Evolutionary conservation across 2,888 invertebrate species (phyloP).

Genomic region (Andrena bucephala): DNA sequence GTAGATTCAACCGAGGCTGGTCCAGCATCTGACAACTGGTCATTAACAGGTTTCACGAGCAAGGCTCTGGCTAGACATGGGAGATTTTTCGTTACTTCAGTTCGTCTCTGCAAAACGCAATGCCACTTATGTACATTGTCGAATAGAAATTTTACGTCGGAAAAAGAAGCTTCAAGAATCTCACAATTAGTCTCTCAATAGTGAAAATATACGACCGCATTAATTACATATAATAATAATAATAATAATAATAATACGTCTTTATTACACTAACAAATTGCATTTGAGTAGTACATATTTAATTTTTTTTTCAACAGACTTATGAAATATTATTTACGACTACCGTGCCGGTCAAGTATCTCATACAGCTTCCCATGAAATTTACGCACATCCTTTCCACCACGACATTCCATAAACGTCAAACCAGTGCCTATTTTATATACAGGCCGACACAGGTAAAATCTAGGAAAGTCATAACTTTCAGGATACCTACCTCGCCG

Average conservation of each 20-base stretch:
- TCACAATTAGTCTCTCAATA: background rate
- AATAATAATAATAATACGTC: no score
- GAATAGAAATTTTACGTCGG: slow-evolving; percentile 15
- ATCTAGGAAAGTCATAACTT: background rate
- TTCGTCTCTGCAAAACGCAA: background rate
- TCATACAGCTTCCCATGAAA: background rate
- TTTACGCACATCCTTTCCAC: background rate
- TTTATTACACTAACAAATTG: no score
- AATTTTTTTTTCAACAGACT: background rate
- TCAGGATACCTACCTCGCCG: background rate
- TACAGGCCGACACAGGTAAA: background rate
- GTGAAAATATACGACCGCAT: background rate
- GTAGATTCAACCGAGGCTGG: slow-evolving; percentile 34
- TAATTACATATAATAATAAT: background rate
- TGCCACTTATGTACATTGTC: background rate
- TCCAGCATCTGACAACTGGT: slow-evolving; percentile 49
- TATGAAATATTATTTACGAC: background rate
- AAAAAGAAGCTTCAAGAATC: background rate
- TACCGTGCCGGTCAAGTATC: background rate
- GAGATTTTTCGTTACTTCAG: slow-evolving; percentile 18
- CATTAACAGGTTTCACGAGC: slow-evolving; percentile 58
- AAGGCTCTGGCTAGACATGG: slow-evolving; percentile 48
- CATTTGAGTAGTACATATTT: no score
- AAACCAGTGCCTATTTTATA: background rate
- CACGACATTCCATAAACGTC: background rate